Conservation (phyloP, 2,888 invertebrate species). For the Pseudeuparius sepicola region DNA sequence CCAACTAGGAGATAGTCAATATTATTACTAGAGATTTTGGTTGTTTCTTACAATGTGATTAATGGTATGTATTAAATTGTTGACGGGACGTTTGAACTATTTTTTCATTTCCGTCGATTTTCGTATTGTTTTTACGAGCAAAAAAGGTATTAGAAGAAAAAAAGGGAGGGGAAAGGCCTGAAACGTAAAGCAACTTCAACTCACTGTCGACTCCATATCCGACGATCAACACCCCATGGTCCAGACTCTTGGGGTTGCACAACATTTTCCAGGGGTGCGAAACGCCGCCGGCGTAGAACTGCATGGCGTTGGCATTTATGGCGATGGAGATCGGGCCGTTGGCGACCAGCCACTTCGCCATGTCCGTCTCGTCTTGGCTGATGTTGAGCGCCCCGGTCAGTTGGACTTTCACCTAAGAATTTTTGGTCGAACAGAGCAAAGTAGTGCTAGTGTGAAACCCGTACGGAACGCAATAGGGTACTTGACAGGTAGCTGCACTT, state of each 20-base stretch:
- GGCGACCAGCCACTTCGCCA: constrained; percentile 80
- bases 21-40: too few relatives aligned
- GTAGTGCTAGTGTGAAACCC: too few relatives aligned
- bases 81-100: too few relatives aligned
- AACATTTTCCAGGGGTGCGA: constrained; percentile 84
- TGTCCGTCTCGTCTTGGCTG: constrained; percentile 75
- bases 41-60: too few relatives aligned
- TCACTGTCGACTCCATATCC: constrained; percentile 77
- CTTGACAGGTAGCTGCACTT: too few relatives aligned
- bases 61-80: too few relatives aligned
- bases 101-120: too few relatives aligned
- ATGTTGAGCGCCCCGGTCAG: constrained; percentile 77
- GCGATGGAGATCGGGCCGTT: constrained; percentile 94
- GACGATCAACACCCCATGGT: constrained; percentile 94
- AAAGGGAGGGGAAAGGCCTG: not conserved
- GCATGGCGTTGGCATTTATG: constrained; percentile 94
- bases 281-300: constrained; percentile 90
- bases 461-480: too few relatives aligned
- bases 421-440: too few relatives aligned
- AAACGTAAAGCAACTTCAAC: constrained; percentile 28
- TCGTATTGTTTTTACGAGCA: too few relatives aligned
- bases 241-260: constrained; percentile 64
- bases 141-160: too few relatives aligned
- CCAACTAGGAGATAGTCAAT: too few relatives aligned
- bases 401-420: constrained; percentile 55